Percentiles rank a stretch among this genome's conserved stretches.
These are phyloP conservation scores for Pachyrhynchus sulphureomaculatus DNA, from an alignment of 1,140 invertebrate species.

Conservation along the genomic window DNA sequence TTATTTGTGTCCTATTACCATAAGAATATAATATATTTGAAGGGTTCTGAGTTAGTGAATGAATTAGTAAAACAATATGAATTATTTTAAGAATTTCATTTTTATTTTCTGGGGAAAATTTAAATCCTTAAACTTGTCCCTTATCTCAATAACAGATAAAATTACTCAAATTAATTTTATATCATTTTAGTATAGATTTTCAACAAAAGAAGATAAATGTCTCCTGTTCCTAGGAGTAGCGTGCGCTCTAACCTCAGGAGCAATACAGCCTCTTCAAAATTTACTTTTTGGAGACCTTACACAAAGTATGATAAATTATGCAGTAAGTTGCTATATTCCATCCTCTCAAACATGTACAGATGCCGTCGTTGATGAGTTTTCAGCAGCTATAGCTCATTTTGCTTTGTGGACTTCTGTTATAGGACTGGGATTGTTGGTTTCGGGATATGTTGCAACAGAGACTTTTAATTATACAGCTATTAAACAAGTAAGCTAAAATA, in stretches of 20 bases:
- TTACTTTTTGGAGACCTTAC: slow-evolving; percentile 69
- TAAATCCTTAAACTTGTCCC: too few species aligned
- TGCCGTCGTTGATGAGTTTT: slow-evolving; percentile 31
- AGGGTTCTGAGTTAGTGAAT: too few species aligned
- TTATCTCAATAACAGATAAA: too few species aligned
- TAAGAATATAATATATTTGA: too few species aligned
- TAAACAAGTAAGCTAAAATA: slow-evolving; percentile 66
- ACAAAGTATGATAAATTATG: slow-evolving; percentile 53
- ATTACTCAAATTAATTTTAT: neutral
- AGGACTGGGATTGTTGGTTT: slow-evolving; percentile 59
- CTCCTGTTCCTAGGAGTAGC: slow-evolving; percentile 62
- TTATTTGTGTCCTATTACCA: too few species aligned
- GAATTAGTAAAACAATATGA: too few species aligned
- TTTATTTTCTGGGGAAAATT: too few species aligned
- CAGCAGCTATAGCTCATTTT: slow-evolving; percentile 55
- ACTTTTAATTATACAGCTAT: slow-evolving; percentile 68
- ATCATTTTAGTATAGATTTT: slow-evolving; percentile 62
- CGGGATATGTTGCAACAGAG: slow-evolving; percentile 64
- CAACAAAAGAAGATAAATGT: slow-evolving; percentile 58
- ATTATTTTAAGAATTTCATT: too few species aligned
- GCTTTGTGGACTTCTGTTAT: slow-evolving; percentile 61
- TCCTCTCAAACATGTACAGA: neutral
- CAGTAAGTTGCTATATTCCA: slow-evolving; percentile 7
- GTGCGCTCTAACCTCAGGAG: slow-evolving; percentile 60
- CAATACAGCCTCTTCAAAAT: slow-evolving; percentile 66